Evolutionary conservation across 1,140 invertebrate species (phyloP).

Genomic region (Calosoma granatense): DNA sequence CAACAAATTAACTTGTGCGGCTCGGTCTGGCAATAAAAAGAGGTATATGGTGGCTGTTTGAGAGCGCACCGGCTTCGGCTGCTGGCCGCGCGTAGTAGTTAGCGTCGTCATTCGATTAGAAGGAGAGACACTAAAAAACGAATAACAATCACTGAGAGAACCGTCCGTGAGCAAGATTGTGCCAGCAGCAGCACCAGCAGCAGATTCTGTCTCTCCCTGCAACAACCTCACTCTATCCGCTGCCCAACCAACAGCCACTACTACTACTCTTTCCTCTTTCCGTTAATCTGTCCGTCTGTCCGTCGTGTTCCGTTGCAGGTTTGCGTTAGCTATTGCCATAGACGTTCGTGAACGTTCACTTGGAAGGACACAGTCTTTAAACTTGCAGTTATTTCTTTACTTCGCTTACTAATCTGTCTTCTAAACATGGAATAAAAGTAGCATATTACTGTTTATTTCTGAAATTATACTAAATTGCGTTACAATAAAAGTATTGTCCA

Average conservation of each 20-base stretch:
- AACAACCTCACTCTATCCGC: too few species aligned
- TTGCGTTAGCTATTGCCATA: slow-evolving; percentile 16
- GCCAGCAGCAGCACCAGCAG: not conserved
- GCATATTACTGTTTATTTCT: too few species aligned
- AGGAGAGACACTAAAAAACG: slow-evolving; percentile 24
- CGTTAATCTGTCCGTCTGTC: slow-evolving; percentile 12
- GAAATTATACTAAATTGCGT: too few species aligned
- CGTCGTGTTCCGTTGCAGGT: slow-evolving; percentile 8
- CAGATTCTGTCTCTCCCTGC: not conserved
- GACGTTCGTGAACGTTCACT: too few species aligned
- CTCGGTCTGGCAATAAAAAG: slow-evolving; percentile 18
- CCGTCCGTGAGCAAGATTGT: not conserved
- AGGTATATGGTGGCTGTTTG: slow-evolving; percentile 5
- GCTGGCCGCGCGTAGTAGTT: not conserved
- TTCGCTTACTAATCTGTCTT: too few species aligned
- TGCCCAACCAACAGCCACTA: too few species aligned
- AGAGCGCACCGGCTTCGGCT: not conserved
- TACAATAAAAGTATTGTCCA: too few species aligned
- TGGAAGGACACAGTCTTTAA: too few species aligned
- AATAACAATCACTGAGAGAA: slow-evolving; percentile 25
- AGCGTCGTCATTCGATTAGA: slow-evolving; percentile 23
- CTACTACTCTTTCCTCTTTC: too few species aligned
- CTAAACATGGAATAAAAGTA: too few species aligned
- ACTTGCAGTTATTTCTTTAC: too few species aligned
- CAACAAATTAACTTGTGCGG: slow-evolving; percentile 23